A percentile compares a stretch with the other conserved stretches of the same genome.
phyloP scores from a whole-genome alignment of 2,888 invertebrate species.

The Hirtodrosophila duncani region DNA sequence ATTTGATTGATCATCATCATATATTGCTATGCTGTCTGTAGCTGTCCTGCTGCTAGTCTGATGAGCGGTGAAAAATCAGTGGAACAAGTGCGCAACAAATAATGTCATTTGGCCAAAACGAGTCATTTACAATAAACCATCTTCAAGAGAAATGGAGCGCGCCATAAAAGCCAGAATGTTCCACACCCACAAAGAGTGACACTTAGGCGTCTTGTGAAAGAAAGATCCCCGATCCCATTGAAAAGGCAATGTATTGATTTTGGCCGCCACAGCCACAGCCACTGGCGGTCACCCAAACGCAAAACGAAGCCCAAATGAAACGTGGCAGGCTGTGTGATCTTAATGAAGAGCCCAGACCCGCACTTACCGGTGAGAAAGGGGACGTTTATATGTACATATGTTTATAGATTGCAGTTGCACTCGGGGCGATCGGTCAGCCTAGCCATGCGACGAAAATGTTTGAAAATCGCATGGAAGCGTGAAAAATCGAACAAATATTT shows the following conservation, averaged over 20 bases:
- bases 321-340: conserved; percentile 60
- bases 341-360: conserved; percentile 52
- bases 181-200: conserved; percentile 4
- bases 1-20: too few species aligned
- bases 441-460: conserved; percentile 44
- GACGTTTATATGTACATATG: too few species aligned
- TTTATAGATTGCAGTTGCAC: too few species aligned
- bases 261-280: too few species aligned
- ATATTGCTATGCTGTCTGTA: too few species aligned
- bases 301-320: conserved; percentile 47
- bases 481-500: conserved; percentile 63
- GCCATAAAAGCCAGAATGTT: conserved; percentile 34
- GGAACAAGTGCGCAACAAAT: conserved; percentile 68
- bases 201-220: conserved; percentile 27
- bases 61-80: conserved; percentile 68
- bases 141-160: conserved; percentile 74
- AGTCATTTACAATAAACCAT: conserved; percentile 75
- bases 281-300: neutral
- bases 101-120: conserved; percentile 74
- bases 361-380: too few species aligned
- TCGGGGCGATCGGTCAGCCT: conserved; percentile 6
- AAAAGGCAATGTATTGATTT: neutral
- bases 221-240: conserved; percentile 1
- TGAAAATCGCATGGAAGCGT: conserved; percentile 65
- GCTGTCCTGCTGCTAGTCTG: too few species aligned